Evolutionary conservation across 92 coral and sea anemone genomes (phyloP), one percentile per base, ranked within the genome.

Genomic region (Muricea muricata): DNA sequence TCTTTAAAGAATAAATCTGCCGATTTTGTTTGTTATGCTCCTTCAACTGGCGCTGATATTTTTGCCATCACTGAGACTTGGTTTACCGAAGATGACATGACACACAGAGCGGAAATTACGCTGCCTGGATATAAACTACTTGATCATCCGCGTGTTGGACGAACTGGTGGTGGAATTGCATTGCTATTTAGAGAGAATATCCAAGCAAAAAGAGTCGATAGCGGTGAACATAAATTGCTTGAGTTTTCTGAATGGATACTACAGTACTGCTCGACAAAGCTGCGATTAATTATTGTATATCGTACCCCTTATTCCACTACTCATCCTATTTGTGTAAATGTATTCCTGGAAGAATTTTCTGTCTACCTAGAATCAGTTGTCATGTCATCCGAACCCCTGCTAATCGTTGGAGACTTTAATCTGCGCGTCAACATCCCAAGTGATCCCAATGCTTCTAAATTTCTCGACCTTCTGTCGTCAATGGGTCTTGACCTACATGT

Each of bases 171-270:
- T 45, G 85, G 85, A 48, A 86, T 81, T 2, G 90, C 90, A 6
- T 79, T 86, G 90, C 10, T 87, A 58, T 81, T 57, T 48, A 40
- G 86, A 40, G 90, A 87, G 0, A 71, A 32, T 40, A 72, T 80
- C 26, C 54, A 35, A 45, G 89, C 70, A 30, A 50, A 33, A 21
- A 85, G 45, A 72, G 79, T 74, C 31, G 87, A 70, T 0, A 82
- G 20, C 35, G 86, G 82, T 29, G 90, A 83, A 79, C 66, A 55
- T 29, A 74, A 73, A 30, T 89, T 86, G 21, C 79, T 89, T 72
- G 88, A 89, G 76, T 89, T 89, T 65, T 89, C 92, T 9, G 92
- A 84, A 68, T 84, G 88, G 92, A 29, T 45, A 56, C 77, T 87
- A 32, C 13, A 52, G 30, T 79, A 65, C 54, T 45, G 74, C 12